phyloP scores from a whole-genome alignment of 2,113 vertebrate species.

The Piaya cayana region DNA sequence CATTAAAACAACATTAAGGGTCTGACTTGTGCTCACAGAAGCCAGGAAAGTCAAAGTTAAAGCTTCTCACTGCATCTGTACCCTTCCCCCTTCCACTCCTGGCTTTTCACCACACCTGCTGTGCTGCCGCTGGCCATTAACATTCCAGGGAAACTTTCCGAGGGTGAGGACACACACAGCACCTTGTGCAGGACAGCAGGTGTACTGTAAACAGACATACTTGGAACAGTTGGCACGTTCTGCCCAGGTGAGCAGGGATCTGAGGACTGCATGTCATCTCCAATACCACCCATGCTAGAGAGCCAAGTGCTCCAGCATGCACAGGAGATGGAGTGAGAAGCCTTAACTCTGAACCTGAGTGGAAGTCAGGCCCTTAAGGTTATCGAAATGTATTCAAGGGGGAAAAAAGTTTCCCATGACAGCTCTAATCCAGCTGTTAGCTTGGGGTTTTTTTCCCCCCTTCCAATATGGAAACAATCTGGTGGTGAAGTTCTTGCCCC shows the following conservation, averaged over 20 bases:
- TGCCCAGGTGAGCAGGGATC: not conserved
- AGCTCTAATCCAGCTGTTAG: not conserved
- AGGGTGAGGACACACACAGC: not conserved
- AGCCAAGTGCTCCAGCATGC: not conserved
- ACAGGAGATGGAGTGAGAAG: not conserved
- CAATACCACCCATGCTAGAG: not conserved
- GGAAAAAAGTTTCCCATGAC: not conserved
- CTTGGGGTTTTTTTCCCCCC: not conserved
- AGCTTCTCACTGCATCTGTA: constrained; percentile 27
- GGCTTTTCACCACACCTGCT: constrained; percentile 2
- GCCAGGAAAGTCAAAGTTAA: constrained; percentile 5
- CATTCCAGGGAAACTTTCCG: not conserved
- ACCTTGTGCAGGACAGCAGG: not conserved
- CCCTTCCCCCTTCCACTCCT: not conserved
- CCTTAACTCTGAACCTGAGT: constrained; percentile 32
- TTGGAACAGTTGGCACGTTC: not conserved
- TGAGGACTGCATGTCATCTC: not conserved
- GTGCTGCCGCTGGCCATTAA: not conserved
- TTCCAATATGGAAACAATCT: not conserved
- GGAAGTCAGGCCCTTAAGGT: constrained; percentile 20
- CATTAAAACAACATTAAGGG: constrained; percentile 70
- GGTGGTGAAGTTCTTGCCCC: not conserved
- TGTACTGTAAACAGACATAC: not conserved
- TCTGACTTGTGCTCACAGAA: constrained; percentile 27
- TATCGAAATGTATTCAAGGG: not conserved